Evolutionary conservation across 2,888 invertebrate species (phyloP).

Genomic region (Hydriomena furcata): DNA sequence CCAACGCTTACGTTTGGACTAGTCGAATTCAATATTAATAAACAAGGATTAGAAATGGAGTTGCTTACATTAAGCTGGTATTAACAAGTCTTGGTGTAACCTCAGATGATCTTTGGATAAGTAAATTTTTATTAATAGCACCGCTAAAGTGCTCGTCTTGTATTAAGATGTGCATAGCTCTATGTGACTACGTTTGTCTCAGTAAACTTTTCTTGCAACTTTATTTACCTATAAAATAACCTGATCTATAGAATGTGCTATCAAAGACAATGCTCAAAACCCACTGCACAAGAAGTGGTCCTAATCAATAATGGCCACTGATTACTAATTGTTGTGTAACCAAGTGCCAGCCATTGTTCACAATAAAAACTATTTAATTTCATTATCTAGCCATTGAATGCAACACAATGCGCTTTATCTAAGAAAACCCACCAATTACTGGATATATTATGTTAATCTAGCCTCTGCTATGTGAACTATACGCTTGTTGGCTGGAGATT

Average conservation of each 20-base stretch:
- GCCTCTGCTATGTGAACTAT: constrained; percentile 23
- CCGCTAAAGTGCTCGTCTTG: too few species aligned
- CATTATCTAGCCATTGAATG: constrained; percentile 62
- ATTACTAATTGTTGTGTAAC: constrained; percentile 41
- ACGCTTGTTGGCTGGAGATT: constrained; percentile 16
- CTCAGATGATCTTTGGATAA: too few species aligned
- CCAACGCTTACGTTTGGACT: too few species aligned
- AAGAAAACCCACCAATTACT: constrained; percentile 33
- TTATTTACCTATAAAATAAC: too few species aligned
- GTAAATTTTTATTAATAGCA: too few species aligned
- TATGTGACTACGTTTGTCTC: too few species aligned
- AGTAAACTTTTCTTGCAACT: too few species aligned
- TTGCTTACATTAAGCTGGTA: too few species aligned
- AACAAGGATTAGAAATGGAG: too few species aligned
- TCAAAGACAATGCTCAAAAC: constrained; percentile 20
- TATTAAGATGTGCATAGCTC: too few species aligned
- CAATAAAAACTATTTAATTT: constrained; percentile 61
- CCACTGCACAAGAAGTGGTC: constrained; percentile 23
- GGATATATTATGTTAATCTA: constrained; percentile 32
- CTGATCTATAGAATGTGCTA: not conserved
- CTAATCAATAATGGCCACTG: constrained; percentile 31
- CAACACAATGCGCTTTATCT: constrained; percentile 66
- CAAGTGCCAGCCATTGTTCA: constrained; percentile 48
- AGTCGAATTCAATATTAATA: too few species aligned
- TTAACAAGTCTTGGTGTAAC: too few species aligned